A percentile compares a stretch with the other conserved stretches of the same genome.
These are phyloP conservation scores for Enteromius afrohamiltoni DNA, from an alignment of 2,797 vertebrate genomes.

Conservation along the genomic window DNA sequence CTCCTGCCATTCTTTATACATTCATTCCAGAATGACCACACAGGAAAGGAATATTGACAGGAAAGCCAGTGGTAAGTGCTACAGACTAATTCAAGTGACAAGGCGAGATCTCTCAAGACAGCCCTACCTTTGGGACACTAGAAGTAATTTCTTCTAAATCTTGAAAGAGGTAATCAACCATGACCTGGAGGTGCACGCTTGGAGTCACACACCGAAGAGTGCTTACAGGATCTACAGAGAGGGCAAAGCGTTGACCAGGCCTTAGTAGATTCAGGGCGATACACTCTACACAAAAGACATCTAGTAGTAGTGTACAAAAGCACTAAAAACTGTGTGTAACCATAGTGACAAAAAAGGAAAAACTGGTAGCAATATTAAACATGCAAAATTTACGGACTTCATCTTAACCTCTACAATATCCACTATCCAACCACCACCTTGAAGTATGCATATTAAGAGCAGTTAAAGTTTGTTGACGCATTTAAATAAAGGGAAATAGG, in stretches of 20 bases:
- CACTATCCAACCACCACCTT: background rate
- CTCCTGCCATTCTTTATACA: constrained; percentile 4
- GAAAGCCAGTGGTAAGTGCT: constrained; percentile 1
- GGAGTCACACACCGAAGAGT: constrained; percentile 2
- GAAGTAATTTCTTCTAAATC: constrained; percentile 32
- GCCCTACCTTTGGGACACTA: constrained; percentile 3
- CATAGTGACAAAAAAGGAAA: background rate
- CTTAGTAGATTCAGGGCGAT: background rate
- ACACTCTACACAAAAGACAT: background rate
- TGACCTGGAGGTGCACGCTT: constrained; percentile 22
- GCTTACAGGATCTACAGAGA: background rate
- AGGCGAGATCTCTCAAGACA: background rate
- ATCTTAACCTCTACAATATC: background rate
- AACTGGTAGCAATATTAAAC: background rate
- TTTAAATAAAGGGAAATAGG: background rate
- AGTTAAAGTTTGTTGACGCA: background rate
- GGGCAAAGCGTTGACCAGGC: background rate
- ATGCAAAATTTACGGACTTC: background rate
- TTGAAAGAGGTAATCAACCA: constrained; percentile 24
- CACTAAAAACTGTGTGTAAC: background rate
- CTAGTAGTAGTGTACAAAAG: background rate
- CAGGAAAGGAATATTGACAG: constrained; percentile 9
- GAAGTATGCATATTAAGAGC: background rate
- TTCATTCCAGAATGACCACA: constrained; percentile 6
- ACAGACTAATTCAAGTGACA: constrained; percentile 20